A percentile compares a stretch with the other conserved stretches of the same genome.
Evolutionary conservation across 2,888 invertebrate species (phyloP).

Genomic region (Pseudococcus viburni): DNA sequence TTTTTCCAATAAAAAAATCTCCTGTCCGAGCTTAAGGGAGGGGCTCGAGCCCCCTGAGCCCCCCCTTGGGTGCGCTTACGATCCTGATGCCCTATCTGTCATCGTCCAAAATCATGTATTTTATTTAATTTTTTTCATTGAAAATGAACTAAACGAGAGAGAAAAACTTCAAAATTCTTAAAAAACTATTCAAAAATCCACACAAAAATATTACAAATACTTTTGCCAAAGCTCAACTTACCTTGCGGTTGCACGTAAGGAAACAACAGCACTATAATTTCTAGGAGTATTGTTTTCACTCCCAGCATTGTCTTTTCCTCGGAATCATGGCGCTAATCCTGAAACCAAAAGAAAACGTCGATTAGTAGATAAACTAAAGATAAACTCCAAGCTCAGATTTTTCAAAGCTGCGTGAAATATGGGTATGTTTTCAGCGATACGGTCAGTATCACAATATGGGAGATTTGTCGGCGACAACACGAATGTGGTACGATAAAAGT

Average conservation of each 20-base stretch:
- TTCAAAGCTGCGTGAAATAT: background rate
- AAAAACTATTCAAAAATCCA: background rate
- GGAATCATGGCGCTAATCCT: constrained; percentile 64
- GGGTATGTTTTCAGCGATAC: constrained; percentile 17
- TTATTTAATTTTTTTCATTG: too few species aligned
- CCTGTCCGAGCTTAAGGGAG: too few species aligned
- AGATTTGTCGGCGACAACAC: background rate
- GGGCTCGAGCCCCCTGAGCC: too few species aligned
- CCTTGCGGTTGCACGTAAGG: constrained; percentile 61
- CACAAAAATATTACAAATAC: background rate
- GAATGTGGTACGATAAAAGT: constrained; percentile 39
- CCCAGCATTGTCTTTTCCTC: constrained; percentile 65
- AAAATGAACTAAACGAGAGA: too few species aligned
- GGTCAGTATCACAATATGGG: constrained; percentile 29
- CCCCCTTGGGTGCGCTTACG: too few species aligned
- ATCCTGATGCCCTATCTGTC: too few species aligned
- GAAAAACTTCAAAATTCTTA: background rate
- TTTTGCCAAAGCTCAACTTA: constrained; percentile 3
- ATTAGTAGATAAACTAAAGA: background rate
- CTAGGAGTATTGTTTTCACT: constrained; percentile 64
- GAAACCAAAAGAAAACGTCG: background rate
- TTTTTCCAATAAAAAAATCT: too few species aligned
- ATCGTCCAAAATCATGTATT: too few species aligned
- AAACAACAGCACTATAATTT: constrained; percentile 57
- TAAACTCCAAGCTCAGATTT: background rate